Evolutionary conservation across 2,113 vertebrate species (phyloP), one percentile per base, ranked within the genome.

Genomic region (Mirza zaza): DNA sequence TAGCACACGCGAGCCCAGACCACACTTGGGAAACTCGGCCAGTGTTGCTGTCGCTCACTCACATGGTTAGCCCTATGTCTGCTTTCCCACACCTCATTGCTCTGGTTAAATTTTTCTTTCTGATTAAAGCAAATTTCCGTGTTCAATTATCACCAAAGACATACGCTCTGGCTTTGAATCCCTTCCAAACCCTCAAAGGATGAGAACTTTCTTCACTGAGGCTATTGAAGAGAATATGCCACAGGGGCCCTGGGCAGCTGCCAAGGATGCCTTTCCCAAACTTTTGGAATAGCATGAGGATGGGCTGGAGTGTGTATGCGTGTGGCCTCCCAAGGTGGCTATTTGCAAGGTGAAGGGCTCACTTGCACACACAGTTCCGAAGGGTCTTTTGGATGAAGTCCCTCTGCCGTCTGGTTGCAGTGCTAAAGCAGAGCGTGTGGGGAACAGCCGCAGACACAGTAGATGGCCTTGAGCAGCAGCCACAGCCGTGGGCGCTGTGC

Each of bases 401-500:
- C 10, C 32, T 29, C 32, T 55, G 79, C 17, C 17, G 23, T 42
- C 21, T 50, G 27, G 15, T 45, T 14, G 5, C 1, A 4, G 48
- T 5, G n/a, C 23, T 29, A 18, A 59, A 48, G 52, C 25, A 50
- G 65, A 59, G 15, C 23, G 11, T 21, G 21, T 25, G 57, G 68
- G 48, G 6, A 29, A 6, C 14, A 39, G 27, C 42, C 0, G 0
- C 1, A 61, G 36, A 21, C 48, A 27, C 20, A 7, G 32, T 13
- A 63, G 55, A 48, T 36, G 36, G 10, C 3, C 0, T 32, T 13
- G 39, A 59, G 29, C 21, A 32, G 0, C 45, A 76, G 12, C 59
- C 23, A 83, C n/a, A 36, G 12, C 23, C 12, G 0, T 23, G 73
- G 61, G 8, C 17, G 8, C 17, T 0, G 1, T 0, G 1, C 23